phyloP scores from a whole-genome alignment of 2,888 invertebrate genomes.

The Stenchaetothrips biformis region DNA sequence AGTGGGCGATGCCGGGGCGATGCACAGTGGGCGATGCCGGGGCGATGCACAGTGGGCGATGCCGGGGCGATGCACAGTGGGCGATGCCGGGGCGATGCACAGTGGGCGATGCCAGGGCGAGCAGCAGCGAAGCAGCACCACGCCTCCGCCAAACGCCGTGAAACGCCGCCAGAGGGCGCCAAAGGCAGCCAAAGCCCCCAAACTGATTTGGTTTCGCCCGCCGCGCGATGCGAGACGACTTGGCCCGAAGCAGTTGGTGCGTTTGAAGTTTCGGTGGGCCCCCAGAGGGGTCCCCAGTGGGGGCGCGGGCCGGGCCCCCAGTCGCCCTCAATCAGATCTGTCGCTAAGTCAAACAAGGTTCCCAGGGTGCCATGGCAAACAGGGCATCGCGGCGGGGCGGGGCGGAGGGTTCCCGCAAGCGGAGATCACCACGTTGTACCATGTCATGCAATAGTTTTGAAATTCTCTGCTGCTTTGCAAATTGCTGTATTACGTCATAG shows the following conservation, averaged over 20 bases:
- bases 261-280: background rate
- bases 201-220: slow-evolving; percentile 4
- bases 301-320: background rate
- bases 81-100: too few species aligned
- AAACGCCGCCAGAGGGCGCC: background rate
- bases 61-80: too few species aligned
- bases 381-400: background rate
- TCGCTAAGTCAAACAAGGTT: slow-evolving; percentile 21
- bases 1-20: too few species aligned
- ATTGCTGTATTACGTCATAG: too few species aligned
- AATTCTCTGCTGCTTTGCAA: too few species aligned
- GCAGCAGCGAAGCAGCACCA: background rate
- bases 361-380: background rate
- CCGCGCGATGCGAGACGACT: background rate
- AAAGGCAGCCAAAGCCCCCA: background rate
- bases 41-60: too few species aligned
- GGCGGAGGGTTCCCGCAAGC: background rate
- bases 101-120: too few species aligned
- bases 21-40: too few species aligned
- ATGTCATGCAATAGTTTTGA: too few species aligned
- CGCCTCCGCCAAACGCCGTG: background rate
- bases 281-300: background rate
- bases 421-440: too few species aligned
- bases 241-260: background rate
- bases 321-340: slow-evolving; percentile 10